Percentiles rank a stretch among this genome's conserved stretches.
Conservation (phyloP, 37 sponge, comb jelly and placozoan genomes). For the Oscarella lobularis region DNA sequence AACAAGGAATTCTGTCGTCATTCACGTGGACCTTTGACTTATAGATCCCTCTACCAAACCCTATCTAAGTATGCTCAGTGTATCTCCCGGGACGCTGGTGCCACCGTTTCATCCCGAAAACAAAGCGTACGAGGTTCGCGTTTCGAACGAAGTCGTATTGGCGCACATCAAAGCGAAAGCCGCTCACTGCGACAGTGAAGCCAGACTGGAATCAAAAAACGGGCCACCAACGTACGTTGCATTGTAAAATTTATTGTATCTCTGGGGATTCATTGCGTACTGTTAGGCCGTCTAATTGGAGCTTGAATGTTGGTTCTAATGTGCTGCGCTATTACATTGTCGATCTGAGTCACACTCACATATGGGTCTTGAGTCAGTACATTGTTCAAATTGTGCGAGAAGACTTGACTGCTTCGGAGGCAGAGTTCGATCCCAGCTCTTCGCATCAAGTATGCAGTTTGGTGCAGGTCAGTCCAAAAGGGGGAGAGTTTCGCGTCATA, state of each 20-base stretch:
- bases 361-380: conserved; percentile 15
- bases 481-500: no score
- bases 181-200: conserved; percentile 1
- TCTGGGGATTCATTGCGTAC: background rate
- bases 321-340: background rate
- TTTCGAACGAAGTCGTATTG: background rate
- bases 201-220: background rate
- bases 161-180: background rate
- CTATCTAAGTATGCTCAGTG: background rate
- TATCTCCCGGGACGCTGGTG: background rate
- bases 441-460: conserved; percentile 9
- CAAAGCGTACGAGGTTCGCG: background rate
- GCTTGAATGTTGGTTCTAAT: conserved; percentile 6
- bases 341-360: conserved; percentile 6
- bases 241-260: background rate
- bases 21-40: no score
- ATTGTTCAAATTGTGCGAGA: background rate
- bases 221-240: background rate
- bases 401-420: background rate
- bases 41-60: no score
- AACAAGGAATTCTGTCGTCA: no score
- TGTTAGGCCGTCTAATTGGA: background rate
- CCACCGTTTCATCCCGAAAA: background rate
- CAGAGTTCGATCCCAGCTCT: background rate
- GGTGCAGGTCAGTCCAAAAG: conserved; percentile 3